These are phyloP conservation scores for Lasioglossum baleicum DNA, from an alignment of 1,140 invertebrate species.

Conservation along the genomic window DNA sequence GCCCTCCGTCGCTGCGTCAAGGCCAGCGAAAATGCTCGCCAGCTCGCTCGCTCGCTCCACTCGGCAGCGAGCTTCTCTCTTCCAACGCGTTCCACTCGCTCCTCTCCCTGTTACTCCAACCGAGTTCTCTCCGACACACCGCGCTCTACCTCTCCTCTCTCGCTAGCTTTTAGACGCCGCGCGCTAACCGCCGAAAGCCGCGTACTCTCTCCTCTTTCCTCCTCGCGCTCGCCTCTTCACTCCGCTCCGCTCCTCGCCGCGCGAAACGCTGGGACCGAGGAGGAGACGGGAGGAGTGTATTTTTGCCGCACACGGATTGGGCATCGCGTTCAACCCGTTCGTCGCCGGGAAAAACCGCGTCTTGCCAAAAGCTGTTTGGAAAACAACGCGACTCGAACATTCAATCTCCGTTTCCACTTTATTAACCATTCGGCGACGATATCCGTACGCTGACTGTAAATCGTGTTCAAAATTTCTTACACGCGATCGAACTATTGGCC, in stretches of 20 bases:
- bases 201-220: background rate
- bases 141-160: constrained; percentile 25
- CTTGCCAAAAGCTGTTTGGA: too few relatives aligned
- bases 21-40: constrained; percentile 79
- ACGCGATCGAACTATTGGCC: too few relatives aligned
- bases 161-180: constrained; percentile 65
- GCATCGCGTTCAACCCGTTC: background rate
- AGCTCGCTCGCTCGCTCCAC: constrained; percentile 58
- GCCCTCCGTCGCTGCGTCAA: constrained; percentile 79
- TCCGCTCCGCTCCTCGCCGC: background rate
- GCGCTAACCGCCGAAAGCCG: constrained; percentile 75
- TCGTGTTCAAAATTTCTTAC: too few relatives aligned
- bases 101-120: background rate
- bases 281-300: constrained; percentile 2
- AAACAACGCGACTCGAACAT: too few relatives aligned
- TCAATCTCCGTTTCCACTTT: too few relatives aligned
- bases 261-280: background rate
- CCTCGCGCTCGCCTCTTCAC: too few relatives aligned
- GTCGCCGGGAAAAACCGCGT: too few relatives aligned
- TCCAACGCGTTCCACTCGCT: constrained; percentile 40
- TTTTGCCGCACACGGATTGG: constrained; percentile 26
- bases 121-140: background rate
- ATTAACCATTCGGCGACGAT: too few relatives aligned
- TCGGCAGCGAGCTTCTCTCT: constrained; percentile 13
- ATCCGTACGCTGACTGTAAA: too few relatives aligned